These are phyloP conservation scores for Centropus unirufus DNA, from an alignment of 2,113 vertebrate genomes.

Conservation along the genomic window DNA sequence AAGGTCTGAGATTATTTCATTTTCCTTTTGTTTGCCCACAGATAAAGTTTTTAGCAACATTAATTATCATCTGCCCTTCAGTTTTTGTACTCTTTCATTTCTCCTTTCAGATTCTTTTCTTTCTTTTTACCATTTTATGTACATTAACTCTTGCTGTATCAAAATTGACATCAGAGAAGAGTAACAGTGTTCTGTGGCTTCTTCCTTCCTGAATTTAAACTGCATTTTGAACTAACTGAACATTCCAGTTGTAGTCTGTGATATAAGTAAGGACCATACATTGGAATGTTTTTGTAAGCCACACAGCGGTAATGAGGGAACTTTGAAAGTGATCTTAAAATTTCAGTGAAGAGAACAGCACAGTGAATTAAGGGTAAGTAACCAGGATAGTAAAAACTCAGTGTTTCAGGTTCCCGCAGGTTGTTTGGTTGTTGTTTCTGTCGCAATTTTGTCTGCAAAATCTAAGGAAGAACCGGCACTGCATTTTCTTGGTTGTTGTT, in stretches of 20 bases:
- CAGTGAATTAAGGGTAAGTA: not conserved
- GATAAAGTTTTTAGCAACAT: not conserved
- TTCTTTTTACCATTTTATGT: not conserved
- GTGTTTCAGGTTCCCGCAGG: not conserved
- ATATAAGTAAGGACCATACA: not conserved
- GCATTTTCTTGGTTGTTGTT: rapidly evolving
- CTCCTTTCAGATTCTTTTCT: not conserved
- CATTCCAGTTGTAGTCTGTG: not conserved
- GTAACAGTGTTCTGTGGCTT: not conserved
- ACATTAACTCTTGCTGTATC: not conserved
- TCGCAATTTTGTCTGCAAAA: not conserved
- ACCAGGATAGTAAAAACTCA: not conserved
- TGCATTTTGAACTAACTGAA: not conserved
- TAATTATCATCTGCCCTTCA: not conserved
- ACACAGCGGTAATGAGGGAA: rapidly evolving
- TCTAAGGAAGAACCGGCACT: not conserved
- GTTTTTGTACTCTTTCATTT: not conserved
- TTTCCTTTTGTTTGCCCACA: not conserved
- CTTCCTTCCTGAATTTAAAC: not conserved
- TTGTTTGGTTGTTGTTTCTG: not conserved
- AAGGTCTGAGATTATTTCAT: not conserved
- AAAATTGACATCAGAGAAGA: not conserved
- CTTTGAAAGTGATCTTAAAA: not conserved
- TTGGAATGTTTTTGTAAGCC: not conserved
- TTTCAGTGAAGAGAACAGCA: not conserved